A percentile compares a stretch with the other conserved stretches of the same genome.
Evolutionary conservation across 2,113 vertebrate species (phyloP).

Genomic region (Tyrannus savana): DNA sequence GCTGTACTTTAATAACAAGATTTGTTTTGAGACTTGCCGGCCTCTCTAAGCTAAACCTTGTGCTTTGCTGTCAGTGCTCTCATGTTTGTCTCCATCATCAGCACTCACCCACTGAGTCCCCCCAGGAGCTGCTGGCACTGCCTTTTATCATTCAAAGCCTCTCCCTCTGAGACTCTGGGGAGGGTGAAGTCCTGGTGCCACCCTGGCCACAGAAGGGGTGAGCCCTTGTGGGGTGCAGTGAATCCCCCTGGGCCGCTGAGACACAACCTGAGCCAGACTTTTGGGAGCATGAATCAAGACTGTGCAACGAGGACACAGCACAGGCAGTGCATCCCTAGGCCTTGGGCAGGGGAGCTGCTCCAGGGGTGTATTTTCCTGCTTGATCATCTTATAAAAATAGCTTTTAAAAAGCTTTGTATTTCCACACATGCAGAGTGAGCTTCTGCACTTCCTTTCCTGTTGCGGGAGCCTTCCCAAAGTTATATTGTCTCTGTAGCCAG

Average conservation of each 20-base stretch:
- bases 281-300: neutral
- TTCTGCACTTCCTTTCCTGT: neutral
- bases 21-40: neutral
- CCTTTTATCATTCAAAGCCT: neutral
- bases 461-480: neutral
- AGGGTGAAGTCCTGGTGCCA: neutral
- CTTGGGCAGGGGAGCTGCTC: neutral
- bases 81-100: neutral
- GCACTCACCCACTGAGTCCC: neutral
- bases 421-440: neutral
- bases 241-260: neutral
- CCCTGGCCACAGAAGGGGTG: neutral
- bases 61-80: neutral
- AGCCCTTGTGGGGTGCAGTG: accelerated
- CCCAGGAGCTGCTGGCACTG: accelerated
- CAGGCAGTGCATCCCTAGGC: neutral
- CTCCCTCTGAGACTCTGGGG: neutral
- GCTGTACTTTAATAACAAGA: neutral
- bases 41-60: neutral
- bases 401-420: neutral
- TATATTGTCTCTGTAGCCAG: neutral
- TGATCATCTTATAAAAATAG: neutral
- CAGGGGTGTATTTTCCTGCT: neutral
- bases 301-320: neutral
- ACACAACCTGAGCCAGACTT: neutral